phyloP scores from a whole-genome alignment of 2,888 invertebrate genomes.

The Parnassius orleans region DNA sequence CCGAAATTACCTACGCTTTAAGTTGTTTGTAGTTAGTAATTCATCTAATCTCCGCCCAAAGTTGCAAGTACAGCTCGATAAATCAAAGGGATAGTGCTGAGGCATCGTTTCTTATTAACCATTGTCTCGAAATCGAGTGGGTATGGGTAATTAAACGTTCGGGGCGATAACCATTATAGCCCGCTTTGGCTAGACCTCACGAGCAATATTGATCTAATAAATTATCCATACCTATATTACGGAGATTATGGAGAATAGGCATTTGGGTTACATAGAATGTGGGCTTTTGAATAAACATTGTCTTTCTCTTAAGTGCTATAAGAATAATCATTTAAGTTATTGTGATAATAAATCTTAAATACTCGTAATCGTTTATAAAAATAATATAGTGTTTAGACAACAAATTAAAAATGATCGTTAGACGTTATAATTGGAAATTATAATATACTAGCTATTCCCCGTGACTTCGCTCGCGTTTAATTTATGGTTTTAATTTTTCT shows the following conservation, averaged over 20 bases:
- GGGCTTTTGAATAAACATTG: slow-evolving; percentile 19
- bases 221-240: slow-evolving; percentile 58
- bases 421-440: no score
- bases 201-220: slow-evolving; percentile 75
- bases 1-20: slow-evolving; percentile 40
- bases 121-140: slow-evolving; percentile 68
- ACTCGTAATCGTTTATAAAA: no score
- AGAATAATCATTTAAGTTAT: neutral
- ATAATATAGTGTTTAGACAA: no score
- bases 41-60: slow-evolving; percentile 63
- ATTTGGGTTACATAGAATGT: slow-evolving; percentile 48
- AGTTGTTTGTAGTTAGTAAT: slow-evolving; percentile 58
- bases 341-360: neutral
- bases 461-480: no score
- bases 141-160: slow-evolving; percentile 74
- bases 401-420: no score
- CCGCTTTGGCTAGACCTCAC: slow-evolving; percentile 57
- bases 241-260: slow-evolving; percentile 62
- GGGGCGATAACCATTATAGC: slow-evolving; percentile 70
- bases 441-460: no score
- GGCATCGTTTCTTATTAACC: slow-evolving; percentile 75
- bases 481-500: no score
- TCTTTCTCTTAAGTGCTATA: slow-evolving; percentile 7
- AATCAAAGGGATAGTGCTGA: slow-evolving; percentile 69
- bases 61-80: slow-evolving; percentile 61